A percentile compares a stretch with the other conserved stretches of the same genome.
These are phyloP conservation scores for Drosophila subquinaria DNA, from an alignment of 2,888 invertebrate genomes.

Conservation along the genomic window DNA sequence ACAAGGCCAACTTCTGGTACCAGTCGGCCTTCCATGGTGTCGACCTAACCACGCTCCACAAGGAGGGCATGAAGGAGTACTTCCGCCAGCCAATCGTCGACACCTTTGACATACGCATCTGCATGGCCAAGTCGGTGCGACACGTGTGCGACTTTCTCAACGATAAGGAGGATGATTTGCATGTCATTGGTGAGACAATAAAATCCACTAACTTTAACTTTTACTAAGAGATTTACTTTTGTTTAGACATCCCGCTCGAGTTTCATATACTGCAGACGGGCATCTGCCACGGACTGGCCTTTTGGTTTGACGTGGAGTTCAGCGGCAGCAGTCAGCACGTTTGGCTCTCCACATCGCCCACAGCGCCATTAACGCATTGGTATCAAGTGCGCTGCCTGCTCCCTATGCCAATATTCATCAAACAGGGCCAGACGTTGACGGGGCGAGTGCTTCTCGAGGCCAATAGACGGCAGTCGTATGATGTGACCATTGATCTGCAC, in stretches of 20 bases:
- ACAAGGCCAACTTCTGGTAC: slow-evolving; percentile 99
- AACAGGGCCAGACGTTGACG: slow-evolving; percentile 95
- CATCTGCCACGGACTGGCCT: slow-evolving; percentile 98
- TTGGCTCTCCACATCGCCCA: slow-evolving; percentile 99
- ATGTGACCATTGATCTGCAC: slow-evolving; percentile 97
- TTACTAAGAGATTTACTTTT: neutral
- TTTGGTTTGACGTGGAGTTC: slow-evolving; percentile 99
- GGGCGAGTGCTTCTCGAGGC: slow-evolving; percentile 95
- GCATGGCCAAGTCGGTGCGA: slow-evolving; percentile 96
- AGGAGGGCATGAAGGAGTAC: slow-evolving; percentile 98
- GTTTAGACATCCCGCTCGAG: slow-evolving; percentile 94
- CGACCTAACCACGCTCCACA: slow-evolving; percentile 95
- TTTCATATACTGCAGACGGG: slow-evolving; percentile 97
- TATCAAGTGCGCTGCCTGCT: slow-evolving; percentile 98
- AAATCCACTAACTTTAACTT: neutral
- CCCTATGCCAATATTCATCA: slow-evolving; percentile 96
- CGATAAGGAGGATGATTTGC: slow-evolving; percentile 96
- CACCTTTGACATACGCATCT: slow-evolving; percentile 98
- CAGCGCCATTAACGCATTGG: slow-evolving; percentile 99
- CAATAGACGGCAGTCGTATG: slow-evolving; percentile 99
- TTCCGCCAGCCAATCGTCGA: slow-evolving; percentile 99
- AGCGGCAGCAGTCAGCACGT: slow-evolving; percentile 95
- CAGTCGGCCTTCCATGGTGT: slow-evolving; percentile 99
- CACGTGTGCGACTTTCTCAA: slow-evolving; percentile 97
- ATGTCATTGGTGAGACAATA: slow-evolving; percentile 89